Evolutionary conservation across 2,113 vertebrate species (phyloP).

Genomic region (Ceratotherium simum): DNA sequence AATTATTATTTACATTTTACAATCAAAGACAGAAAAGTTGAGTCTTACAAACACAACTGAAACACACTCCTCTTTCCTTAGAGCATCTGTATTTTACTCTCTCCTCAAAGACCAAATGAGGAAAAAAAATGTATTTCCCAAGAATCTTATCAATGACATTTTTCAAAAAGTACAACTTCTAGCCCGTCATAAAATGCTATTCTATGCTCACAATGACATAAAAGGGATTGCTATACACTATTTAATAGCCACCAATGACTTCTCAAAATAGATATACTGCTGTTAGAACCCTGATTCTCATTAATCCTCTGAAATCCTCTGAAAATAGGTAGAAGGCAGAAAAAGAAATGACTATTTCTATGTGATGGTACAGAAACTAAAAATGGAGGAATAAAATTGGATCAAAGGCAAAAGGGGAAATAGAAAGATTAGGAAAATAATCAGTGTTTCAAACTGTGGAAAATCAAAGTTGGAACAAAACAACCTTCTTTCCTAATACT

Average conservation of each 20-base stretch:
- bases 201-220: background rate
- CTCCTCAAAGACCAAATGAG: background rate
- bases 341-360: constrained; percentile 17
- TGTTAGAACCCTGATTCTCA: constrained; percentile 40
- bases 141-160: background rate
- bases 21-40: constrained; percentile 5
- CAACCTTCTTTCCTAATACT: background rate
- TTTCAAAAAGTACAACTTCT: constrained; percentile 32
- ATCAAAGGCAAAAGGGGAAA: constrained; percentile 24
- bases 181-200: constrained; percentile 23
- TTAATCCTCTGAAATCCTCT: constrained; percentile 40
- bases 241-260: background rate
- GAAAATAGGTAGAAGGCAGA: constrained; percentile 29
- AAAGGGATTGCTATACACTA: background rate
- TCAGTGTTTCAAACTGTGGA: background rate
- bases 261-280: background rate
- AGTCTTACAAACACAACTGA: background rate
- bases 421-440: constrained; percentile 20
- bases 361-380: background rate
- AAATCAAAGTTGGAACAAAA: constrained; percentile 34
- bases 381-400: constrained; percentile 24
- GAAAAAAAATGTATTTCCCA: background rate
- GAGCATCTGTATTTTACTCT: background rate
- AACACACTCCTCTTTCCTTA: background rate
- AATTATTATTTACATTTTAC: constrained; percentile 11